phyloP scores from a whole-genome alignment of 1,140 invertebrate species.

The Mercenaria mercenaria region DNA sequence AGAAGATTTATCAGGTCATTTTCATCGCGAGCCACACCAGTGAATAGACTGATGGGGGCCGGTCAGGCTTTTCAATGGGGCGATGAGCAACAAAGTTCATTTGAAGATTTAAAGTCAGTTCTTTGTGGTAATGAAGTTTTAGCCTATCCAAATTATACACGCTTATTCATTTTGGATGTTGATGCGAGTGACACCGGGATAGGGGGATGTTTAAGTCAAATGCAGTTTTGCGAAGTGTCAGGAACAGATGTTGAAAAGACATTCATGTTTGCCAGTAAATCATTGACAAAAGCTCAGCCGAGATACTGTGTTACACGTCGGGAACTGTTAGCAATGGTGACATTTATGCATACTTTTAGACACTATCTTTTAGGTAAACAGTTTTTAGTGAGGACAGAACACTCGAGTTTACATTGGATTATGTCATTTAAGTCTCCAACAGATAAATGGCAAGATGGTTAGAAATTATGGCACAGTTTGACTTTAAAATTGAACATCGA shows the following conservation, averaged over 20 bases:
- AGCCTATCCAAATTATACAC: background rate
- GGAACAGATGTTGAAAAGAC: background rate
- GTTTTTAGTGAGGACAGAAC: constrained; percentile 71
- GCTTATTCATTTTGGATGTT: constrained; percentile 15
- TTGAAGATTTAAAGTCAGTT: constrained; percentile 6
- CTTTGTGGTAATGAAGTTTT: background rate
- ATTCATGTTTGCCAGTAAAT: constrained; percentile 18
- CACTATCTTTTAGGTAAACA: constrained; percentile 66
- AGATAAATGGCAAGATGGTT: constrained; percentile 74
- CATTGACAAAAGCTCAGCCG: background rate
- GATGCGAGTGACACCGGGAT: background rate
- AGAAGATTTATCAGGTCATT: constrained; percentile 26
- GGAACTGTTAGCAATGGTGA: constrained; percentile 61
- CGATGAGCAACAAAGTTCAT: background rate
- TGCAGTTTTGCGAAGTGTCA: background rate
- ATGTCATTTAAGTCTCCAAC: constrained; percentile 60
- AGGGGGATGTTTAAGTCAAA: background rate
- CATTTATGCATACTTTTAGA: constrained; percentile 56
- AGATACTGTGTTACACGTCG: constrained; percentile 10
- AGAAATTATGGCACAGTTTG: constrained; percentile 66
- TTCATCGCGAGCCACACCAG: background rate
- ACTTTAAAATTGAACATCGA: constrained; percentile 65
- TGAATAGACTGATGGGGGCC: background rate
- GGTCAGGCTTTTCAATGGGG: constrained; percentile 27
- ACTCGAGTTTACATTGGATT: constrained; percentile 68